phyloP scores from a whole-genome alignment of 2,888 invertebrate genomes.

The Chydorus sphaericus region DNA sequence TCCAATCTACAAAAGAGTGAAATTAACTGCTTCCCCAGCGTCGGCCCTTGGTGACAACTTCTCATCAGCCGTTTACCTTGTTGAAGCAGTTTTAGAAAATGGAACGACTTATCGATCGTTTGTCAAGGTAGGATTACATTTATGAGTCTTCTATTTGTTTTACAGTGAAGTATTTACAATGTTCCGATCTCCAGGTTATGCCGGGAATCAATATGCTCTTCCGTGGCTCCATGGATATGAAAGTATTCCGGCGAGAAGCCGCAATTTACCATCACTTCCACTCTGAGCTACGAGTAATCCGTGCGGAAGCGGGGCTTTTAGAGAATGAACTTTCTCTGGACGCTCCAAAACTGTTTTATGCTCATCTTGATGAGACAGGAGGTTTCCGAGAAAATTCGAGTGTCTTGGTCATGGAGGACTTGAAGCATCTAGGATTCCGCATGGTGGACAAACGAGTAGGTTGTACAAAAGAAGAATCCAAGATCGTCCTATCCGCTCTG shows the following conservation, averaged over 20 bases:
- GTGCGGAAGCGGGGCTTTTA: too few relatives aligned
- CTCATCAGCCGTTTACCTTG: neutral
- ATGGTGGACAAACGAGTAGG: constrained; percentile 11
- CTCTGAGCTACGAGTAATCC: too few relatives aligned
- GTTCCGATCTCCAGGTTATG: too few relatives aligned
- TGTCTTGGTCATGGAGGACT: constrained; percentile 7
- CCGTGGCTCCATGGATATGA: too few relatives aligned
- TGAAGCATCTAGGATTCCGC: neutral
- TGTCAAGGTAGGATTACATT: too few relatives aligned
- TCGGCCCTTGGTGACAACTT: constrained; percentile 6
- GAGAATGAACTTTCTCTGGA: neutral
- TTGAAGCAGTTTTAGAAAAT: too few relatives aligned
- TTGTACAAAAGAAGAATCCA: constrained; percentile 2
- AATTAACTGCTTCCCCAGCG: neutral
- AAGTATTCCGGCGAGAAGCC: too few relatives aligned
- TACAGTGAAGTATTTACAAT: too few relatives aligned
- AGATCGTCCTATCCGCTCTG: constrained; percentile 2
- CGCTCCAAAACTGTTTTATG: constrained; percentile 6
- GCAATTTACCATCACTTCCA: too few relatives aligned
- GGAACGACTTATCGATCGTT: too few relatives aligned
- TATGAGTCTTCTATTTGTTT: too few relatives aligned
- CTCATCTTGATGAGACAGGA: constrained; percentile 1
- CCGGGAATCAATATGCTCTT: too few relatives aligned
- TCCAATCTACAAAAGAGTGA: neutral
- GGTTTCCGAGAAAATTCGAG: neutral